Percentiles rank a stretch among this genome's conserved stretches.
Evolutionary conservation across 2,113 vertebrate genomes (phyloP).

Genomic region (Tautogolabrus adspersus): DNA sequence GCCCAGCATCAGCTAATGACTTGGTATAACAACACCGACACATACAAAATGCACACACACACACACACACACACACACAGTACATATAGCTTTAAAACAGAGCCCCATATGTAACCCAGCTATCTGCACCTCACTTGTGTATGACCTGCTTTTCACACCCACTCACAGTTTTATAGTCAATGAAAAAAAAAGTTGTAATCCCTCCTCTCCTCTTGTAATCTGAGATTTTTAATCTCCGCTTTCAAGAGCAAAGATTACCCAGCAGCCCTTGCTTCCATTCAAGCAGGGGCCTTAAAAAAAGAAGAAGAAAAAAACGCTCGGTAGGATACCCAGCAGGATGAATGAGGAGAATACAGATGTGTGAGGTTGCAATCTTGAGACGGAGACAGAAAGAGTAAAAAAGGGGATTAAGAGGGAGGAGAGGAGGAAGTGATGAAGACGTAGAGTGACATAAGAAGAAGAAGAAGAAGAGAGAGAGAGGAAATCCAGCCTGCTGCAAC

Average conservation of each 20-base stretch:
- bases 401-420: conserved; percentile 1
- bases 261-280: conserved; percentile 24
- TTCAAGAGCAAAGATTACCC: conserved; percentile 67
- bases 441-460: conserved; percentile 1
- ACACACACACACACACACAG: background rate
- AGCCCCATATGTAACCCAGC: background rate
- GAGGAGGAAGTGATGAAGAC: conserved; percentile 33
- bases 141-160: conserved; percentile 19
- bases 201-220: conserved; percentile 61
- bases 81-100: background rate
- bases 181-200: conserved; percentile 59
- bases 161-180: conserved; percentile 16
- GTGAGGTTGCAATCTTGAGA: conserved; percentile 23
- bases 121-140: conserved; percentile 8
- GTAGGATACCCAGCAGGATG: background rate
- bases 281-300: background rate
- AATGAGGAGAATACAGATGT: conserved; percentile 30
- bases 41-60: background rate
- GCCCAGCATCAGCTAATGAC: conserved; percentile 31
- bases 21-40: background rate
- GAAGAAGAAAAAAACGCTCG: background rate
- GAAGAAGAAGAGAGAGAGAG: background rate
- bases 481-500: background rate
- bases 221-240: conserved; percentile 69
- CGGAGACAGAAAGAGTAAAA: conserved; percentile 6